These are phyloP conservation scores for Hycleus cichorii DNA, from an alignment of 1,140 invertebrate species.

Conservation along the genomic window DNA sequence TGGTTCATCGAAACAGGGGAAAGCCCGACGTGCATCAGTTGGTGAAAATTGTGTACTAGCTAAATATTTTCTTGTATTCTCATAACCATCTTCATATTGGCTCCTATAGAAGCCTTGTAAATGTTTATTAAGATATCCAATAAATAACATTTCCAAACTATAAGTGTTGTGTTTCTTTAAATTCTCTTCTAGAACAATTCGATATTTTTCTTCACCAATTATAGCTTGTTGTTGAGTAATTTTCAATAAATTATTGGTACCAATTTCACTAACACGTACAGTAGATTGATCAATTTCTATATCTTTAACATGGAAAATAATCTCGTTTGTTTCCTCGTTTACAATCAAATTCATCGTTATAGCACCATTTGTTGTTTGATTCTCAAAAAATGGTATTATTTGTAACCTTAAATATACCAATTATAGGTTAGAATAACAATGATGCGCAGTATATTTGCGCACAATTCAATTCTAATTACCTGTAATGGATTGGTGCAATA, in stretches of 20 bases:
- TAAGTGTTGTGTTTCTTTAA: conserved; percentile 28
- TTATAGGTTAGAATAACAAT: background rate
- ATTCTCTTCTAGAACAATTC: conserved; percentile 23
- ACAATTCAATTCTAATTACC: conserved; percentile 16
- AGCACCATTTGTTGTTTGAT: conserved; percentile 30
- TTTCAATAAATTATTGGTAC: conserved; percentile 73
- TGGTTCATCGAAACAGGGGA: conserved; percentile 88
- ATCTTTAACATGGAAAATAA: conserved; percentile 32
- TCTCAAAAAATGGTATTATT: conserved; percentile 31
- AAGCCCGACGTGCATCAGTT: conserved; percentile 69
- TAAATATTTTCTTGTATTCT: conserved; percentile 42
- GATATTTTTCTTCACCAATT: conserved; percentile 27
- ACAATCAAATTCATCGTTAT: conserved; percentile 30
- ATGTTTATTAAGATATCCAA: conserved; percentile 41
- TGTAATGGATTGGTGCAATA: conserved; percentile 35
- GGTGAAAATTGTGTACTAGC: conserved; percentile 77
- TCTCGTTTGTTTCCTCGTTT: conserved; percentile 28
- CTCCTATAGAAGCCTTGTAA: conserved; percentile 76
- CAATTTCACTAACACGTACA: conserved; percentile 70
- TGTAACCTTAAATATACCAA: conserved; percentile 24
- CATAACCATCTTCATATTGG: conserved; percentile 50
- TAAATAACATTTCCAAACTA: conserved; percentile 28
- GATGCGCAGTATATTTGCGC: too few relatives aligned
- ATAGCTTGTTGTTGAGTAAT: conserved; percentile 49
- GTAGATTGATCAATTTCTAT: conserved; percentile 32